Percentiles rank a stretch among this genome's conserved stretches.
Conservation (phyloP, 23 tunicate genomes). For the Ascidia mentula region DNA sequence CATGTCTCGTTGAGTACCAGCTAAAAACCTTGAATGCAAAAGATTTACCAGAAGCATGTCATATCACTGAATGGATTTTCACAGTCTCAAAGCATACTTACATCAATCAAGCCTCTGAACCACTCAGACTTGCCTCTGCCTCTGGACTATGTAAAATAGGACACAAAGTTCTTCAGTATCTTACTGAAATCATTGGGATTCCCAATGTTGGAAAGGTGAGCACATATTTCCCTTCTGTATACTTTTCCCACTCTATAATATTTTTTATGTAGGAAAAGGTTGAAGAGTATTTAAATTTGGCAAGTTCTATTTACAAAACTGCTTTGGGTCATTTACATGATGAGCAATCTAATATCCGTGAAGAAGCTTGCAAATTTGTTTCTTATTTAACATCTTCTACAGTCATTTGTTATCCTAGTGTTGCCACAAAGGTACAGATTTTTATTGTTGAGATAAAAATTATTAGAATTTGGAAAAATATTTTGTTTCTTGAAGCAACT, state of each 20-base stretch:
- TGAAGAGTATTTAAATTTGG: background rate
- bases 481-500: background rate
- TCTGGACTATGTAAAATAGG: constrained; percentile 30
- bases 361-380: constrained; percentile 39
- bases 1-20: background rate
- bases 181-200: background rate
- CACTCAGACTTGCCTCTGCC: constrained; percentile 40
- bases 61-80: background rate
- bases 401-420: background rate
- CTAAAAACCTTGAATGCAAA: background rate
- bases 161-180: background rate
- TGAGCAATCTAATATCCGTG: constrained; percentile 57
- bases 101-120: constrained; percentile 34
- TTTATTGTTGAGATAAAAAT: background rate
- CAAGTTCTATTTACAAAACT: constrained; percentile 4
- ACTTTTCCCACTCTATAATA: background rate
- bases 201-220: too few species aligned
- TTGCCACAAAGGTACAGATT: background rate
- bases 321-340: constrained; percentile 51
- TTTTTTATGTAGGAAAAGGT: background rate
- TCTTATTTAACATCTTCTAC: background rate
- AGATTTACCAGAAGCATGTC: background rate
- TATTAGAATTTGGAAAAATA: background rate
- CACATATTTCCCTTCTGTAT: too few species aligned
- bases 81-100: constrained; percentile 10